Evolutionary conservation across 2,797 vertebrate species (phyloP).

Genomic region (Echiichthys vipera): DNA sequence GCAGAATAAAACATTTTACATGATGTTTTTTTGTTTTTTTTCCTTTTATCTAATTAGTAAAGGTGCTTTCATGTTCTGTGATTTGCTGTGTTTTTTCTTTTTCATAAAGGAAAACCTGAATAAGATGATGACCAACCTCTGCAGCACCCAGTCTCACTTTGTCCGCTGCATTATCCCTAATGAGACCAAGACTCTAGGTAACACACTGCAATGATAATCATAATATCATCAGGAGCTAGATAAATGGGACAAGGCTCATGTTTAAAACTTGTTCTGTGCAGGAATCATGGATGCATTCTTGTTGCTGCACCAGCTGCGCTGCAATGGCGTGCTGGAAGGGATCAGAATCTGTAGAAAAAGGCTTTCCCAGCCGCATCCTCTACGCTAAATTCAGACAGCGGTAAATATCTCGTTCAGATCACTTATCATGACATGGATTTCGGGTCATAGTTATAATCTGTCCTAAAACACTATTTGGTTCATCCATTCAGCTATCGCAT

Average conservation of each 20-base stretch:
- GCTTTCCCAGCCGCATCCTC: slow-evolving; percentile 93
- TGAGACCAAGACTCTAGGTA: slow-evolving; percentile 95
- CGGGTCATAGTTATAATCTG: not conserved
- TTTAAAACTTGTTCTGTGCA: slow-evolving; percentile 49
- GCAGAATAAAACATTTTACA: not conserved
- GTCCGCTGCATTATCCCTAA: slow-evolving; percentile 97
- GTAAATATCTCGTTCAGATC: slow-evolving; percentile 67
- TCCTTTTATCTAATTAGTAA: not conserved
- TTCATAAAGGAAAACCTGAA: slow-evolving; percentile 92
- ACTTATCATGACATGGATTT: not conserved
- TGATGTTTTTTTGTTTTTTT: not conserved
- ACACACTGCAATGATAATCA: not conserved
- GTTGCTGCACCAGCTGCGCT: slow-evolving; percentile 94
- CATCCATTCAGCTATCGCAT: slow-evolving; percentile 88
- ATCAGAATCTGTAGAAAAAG: slow-evolving; percentile 96
- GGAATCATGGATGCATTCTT: slow-evolving; percentile 93
- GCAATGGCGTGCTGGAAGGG: slow-evolving; percentile 93
- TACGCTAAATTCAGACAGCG: slow-evolving; percentile 94
- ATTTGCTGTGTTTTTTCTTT: no score
- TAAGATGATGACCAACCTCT: slow-evolving; percentile 95
- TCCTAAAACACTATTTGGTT: not conserved
- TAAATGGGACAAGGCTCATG: not conserved
- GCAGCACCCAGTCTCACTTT: slow-evolving; percentile 94
- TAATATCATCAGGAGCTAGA: not conserved
- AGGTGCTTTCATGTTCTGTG: not conserved